These are phyloP conservation scores for Synergus laeviventris DNA, from an alignment of 2,888 invertebrate genomes.

Conservation along the genomic window DNA sequence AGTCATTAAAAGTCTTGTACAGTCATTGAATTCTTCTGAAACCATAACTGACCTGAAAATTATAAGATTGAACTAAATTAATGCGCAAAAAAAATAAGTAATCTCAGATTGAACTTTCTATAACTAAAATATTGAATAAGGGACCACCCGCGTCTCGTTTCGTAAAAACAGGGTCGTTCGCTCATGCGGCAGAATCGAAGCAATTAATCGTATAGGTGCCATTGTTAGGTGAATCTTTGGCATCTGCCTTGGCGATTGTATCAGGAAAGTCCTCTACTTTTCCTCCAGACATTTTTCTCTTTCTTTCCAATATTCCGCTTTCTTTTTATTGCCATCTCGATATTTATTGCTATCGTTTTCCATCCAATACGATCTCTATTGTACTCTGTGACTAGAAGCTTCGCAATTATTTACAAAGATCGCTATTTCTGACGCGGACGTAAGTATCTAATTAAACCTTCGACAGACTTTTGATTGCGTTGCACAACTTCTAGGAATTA, in stretches of 20 bases:
- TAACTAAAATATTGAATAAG: not conserved
- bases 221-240: slow-evolving; percentile 38
- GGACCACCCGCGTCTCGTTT: slow-evolving; percentile 30
- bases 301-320: slow-evolving; percentile 32
- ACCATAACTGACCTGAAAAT: too few relatives aligned
- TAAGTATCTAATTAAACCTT: slow-evolving; percentile 2
- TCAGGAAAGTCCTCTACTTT: slow-evolving; percentile 25
- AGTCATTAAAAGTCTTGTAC: too few relatives aligned
- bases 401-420: slow-evolving; percentile 62
- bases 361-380: slow-evolving; percentile 61
- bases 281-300: slow-evolving; percentile 36
- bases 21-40: too few relatives aligned
- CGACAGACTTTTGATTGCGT: too few relatives aligned
- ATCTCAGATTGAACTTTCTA: not conserved
- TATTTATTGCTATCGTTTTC: slow-evolving; percentile 63
- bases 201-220: slow-evolving; percentile 38
- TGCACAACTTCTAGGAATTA: too few relatives aligned
- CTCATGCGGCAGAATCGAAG: slow-evolving; percentile 24
- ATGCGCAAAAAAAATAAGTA: not conserved
- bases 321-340: slow-evolving; percentile 57
- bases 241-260: slow-evolving; percentile 26
- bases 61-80: not conserved
- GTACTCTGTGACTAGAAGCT: slow-evolving; percentile 53
- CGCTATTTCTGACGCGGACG: slow-evolving; percentile 43
- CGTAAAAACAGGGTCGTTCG: slow-evolving; percentile 24